Conservation (phyloP, 1,140 invertebrate genomes). For the Sogatella furcifera region DNA sequence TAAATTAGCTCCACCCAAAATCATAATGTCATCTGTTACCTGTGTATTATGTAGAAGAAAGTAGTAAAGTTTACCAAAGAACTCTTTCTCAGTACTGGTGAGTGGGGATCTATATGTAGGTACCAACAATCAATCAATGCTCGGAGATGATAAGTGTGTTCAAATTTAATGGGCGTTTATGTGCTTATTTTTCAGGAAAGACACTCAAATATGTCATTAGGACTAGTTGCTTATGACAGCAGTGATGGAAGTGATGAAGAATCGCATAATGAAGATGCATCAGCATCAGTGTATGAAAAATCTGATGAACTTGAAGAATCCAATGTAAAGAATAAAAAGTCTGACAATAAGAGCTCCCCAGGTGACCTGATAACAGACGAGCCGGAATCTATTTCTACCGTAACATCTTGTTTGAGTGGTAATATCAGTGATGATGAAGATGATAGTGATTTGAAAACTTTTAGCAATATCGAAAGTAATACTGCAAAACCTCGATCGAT, state of each 20-base stretch:
- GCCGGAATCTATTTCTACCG: not conserved
- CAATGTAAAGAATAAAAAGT: not conserved
- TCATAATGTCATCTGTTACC: no score
- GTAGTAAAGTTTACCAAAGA: no score
- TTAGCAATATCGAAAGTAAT: not conserved
- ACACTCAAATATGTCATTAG: no score
- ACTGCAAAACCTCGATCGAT: not conserved
- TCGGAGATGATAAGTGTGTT: no score
- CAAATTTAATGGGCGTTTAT: no score
- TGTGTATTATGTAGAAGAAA: no score
- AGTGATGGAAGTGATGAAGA: not conserved
- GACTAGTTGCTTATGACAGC: not conserved
- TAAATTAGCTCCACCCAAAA: no score
- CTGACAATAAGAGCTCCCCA: not conserved
- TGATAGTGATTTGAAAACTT: not conserved
- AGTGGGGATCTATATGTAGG: no score
- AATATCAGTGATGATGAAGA: conserved; percentile 1
- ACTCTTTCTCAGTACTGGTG: no score
- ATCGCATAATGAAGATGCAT: not conserved
- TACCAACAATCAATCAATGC: no score
- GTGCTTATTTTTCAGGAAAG: no score
- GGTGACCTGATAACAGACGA: not conserved
- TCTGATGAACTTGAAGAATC: not conserved
- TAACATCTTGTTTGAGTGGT: not conserved
- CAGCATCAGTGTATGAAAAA: not conserved